These are phyloP conservation scores for Cariama cristata DNA, from an alignment of 2,113 vertebrate species.

Conservation along the genomic window DNA sequence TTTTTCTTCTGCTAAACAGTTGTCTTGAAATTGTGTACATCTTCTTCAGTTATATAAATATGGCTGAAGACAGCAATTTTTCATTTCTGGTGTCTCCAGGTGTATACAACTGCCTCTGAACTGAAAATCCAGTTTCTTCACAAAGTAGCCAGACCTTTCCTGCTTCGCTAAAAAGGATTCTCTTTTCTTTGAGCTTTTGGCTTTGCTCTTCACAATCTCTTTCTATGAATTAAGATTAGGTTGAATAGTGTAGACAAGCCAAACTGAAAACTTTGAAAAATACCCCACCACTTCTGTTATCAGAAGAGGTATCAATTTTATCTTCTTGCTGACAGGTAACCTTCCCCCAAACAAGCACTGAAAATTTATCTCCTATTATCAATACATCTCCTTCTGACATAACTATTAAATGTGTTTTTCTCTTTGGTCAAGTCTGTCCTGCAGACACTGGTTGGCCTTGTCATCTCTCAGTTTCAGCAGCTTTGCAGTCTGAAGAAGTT, in stretches of 20 bases:
- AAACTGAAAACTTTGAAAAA: background rate
- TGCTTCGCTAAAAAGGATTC: background rate
- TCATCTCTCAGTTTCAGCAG: background rate
- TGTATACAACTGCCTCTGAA: background rate
- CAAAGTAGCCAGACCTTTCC: background rate
- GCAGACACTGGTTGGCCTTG: background rate
- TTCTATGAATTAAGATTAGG: background rate
- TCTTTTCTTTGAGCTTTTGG: background rate
- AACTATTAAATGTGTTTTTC: background rate
- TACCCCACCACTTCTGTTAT: fast-evolving
- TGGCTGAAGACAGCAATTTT: background rate
- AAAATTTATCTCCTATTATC: background rate
- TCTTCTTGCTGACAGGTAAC: background rate
- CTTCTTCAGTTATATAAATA: conserved; percentile 15
- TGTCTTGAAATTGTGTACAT: background rate
- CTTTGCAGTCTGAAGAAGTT: background rate
- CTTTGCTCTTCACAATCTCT: background rate
- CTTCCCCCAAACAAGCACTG: background rate
- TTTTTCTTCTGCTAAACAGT: background rate
- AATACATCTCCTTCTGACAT: background rate
- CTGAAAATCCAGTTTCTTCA: background rate
- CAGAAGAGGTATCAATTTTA: background rate
- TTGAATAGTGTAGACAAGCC: background rate
- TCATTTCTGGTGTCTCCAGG: conserved; percentile 8
- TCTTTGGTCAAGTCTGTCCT: background rate